Evolutionary conservation across 2,113 vertebrate genomes (phyloP).

Genomic region (Oenanthe oenanthe): DNA sequence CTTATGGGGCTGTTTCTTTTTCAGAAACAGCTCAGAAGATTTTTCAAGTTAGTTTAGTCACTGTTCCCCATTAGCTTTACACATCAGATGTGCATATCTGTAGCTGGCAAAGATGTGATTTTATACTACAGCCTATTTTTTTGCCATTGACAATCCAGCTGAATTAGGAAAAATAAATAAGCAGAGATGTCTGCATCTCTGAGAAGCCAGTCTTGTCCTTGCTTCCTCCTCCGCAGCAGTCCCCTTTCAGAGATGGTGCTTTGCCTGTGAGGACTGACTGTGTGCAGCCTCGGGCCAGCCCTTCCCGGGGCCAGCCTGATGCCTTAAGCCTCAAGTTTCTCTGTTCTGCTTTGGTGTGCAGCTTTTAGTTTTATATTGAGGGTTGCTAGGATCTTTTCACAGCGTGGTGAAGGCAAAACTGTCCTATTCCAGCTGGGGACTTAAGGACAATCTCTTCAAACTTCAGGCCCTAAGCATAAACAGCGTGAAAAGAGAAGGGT

Average conservation of each 20-base stretch:
- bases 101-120: not conserved
- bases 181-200: not conserved
- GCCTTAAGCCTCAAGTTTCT: too few relatives aligned
- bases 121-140: not conserved
- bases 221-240: not conserved
- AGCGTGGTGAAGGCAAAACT: too few relatives aligned
- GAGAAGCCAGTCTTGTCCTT: not conserved
- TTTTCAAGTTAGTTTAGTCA: not conserved
- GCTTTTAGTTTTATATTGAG: too few relatives aligned
- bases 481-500: too few relatives aligned
- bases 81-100: not conserved
- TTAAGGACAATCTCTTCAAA: too few relatives aligned
- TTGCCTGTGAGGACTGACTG: not conserved
- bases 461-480: too few relatives aligned
- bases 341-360: too few relatives aligned
- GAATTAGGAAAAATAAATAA: not conserved
- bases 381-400: too few relatives aligned
- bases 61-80: not conserved
- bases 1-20: not conserved
- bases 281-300: not conserved
- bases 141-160: not conserved
- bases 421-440: too few relatives aligned
- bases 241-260: not conserved
- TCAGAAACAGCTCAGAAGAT: not conserved
- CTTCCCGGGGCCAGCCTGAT: not conserved